Conservation (phyloP, 2,888 invertebrate species). For the Caenorhabditis afra region DNA sequence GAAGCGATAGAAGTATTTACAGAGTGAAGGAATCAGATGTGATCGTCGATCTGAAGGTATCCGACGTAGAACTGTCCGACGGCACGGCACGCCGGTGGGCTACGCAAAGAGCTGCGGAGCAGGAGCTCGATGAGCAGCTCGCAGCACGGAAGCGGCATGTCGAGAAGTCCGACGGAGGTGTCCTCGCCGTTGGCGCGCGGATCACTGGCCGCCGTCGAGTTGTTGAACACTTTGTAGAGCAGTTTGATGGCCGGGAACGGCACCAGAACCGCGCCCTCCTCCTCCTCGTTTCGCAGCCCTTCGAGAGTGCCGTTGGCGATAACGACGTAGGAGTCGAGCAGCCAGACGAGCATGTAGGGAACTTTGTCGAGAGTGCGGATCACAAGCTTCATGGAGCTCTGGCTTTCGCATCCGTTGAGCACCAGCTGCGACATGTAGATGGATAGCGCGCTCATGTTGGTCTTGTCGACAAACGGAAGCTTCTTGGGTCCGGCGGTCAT, state of each 20-base stretch:
- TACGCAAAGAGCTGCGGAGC: slow-evolving; percentile 67
- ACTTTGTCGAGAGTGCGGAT: slow-evolving; percentile 56
- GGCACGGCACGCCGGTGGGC: slow-evolving; percentile 74
- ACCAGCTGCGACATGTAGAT: slow-evolving; percentile 74
- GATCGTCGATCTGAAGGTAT: slow-evolving; percentile 58
- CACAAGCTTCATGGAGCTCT: slow-evolving; percentile 73
- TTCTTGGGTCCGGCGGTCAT: slow-evolving; percentile 46
- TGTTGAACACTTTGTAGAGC: slow-evolving; percentile 77
- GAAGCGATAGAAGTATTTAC: slow-evolving; percentile 1
- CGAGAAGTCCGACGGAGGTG: slow-evolving; percentile 74
- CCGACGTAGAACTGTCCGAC: slow-evolving; percentile 78
- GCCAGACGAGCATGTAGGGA: slow-evolving; percentile 69
- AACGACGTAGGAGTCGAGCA: slow-evolving; percentile 77
- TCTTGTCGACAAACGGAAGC: slow-evolving; percentile 34
- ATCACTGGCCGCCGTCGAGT: slow-evolving; percentile 70
- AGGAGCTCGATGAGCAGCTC: slow-evolving; percentile 69
- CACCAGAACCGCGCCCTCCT: slow-evolving; percentile 36
- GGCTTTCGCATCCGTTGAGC: slow-evolving; percentile 70
- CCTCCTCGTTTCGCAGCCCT: slow-evolving; percentile 37
- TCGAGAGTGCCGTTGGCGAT: slow-evolving; percentile 37
- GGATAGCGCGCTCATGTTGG: slow-evolving; percentile 61
- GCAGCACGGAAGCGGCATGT: slow-evolving; percentile 67
- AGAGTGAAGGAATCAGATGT: slow-evolving; percentile 18
- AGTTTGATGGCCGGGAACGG: slow-evolving; percentile 76
- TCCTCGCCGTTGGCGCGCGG: slow-evolving; percentile 78